Percentiles rank a stretch among this genome's conserved stretches.
Conservation (phyloP, 2,888 invertebrate species). For the Pristionchus exspectatus region DNA sequence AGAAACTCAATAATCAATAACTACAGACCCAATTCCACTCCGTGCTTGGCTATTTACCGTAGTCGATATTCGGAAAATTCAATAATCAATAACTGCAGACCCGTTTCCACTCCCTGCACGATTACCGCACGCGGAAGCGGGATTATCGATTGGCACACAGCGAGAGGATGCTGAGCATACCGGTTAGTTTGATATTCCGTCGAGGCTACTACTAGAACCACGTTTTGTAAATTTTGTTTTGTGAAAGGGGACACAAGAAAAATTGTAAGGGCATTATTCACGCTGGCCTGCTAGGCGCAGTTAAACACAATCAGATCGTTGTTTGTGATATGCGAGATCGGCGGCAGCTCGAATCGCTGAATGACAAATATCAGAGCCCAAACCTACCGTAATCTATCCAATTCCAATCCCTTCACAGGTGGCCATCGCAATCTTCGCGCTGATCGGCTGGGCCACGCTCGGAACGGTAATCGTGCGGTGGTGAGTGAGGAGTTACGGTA, state of each 20-base stretch:
- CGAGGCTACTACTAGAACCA: background rate
- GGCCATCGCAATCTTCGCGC: slow-evolving; percentile 71
- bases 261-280: background rate
- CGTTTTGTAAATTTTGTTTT: background rate
- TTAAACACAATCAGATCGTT: background rate
- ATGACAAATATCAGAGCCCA: background rate
- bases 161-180: slow-evolving; percentile 64
- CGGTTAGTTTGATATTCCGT: slow-evolving; percentile 55
- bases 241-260: background rate
- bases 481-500: background rate
- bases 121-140: background rate
- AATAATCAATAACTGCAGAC: background rate
- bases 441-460: slow-evolving; percentile 78
- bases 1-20: no score
- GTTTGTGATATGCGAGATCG: no score
- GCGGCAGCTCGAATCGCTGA: no score
- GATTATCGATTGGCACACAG: slow-evolving; percentile 65
- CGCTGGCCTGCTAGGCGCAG: background rate
- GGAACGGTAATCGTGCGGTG: slow-evolving; percentile 71
- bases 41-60: no score
- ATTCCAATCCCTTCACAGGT: slow-evolving; percentile 47
- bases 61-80: no score
- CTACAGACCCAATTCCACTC: no score
- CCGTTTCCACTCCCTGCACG: slow-evolving; percentile 1
- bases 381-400: background rate